Evolutionary conservation across 2,888 invertebrate species (phyloP), one percentile per base, ranked within the genome.

Genomic region (Acanthosepion lycidas): DNA sequence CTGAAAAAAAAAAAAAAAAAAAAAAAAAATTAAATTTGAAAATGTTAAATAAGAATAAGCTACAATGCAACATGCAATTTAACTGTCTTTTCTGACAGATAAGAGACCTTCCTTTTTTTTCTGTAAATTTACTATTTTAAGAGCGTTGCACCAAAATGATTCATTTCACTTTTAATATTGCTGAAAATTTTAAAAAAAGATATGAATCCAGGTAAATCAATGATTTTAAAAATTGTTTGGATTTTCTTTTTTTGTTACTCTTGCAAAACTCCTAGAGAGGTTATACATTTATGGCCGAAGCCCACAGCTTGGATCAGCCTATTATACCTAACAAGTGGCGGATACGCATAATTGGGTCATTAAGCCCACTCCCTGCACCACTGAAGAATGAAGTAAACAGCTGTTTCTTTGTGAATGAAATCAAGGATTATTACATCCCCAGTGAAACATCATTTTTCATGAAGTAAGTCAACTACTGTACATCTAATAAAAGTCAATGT

Each of bases 271-370:
- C 96, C 94, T 96, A 97, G 97, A 96, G 96, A 95, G 97, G 97
- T 0, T 97, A 97, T 96, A 97, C 97, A 20, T 97, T 97, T 96
- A 96, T 97, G 91, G 97, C 97, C 42, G 97, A 97, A 95, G 97
- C 97, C 15, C 96, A 97, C 9, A 97, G 97, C 0, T 95, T 96
- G 15, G 97, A 97, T 64, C 96, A 96, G 94, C 96, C 97, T 15
- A 95, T 97, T 53, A 95, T 96, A 92, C 95, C 96, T 91, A 97
- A 97, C 55, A 96, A 95, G 59, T 97, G 97, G 97, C 96, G 97
- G 42, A 96, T 97, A 97, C 96, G 97, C 64, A 96, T 97, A 95
- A 97, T 97, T 95, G 97, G 97, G 64, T 97, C 97, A 6, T 96
- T 97, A 51, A 97, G 96, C 64, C 96, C 97, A 12, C 96, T 97